phyloP scores from a whole-genome alignment of 1,140 invertebrate species.

The Pemphigus obesinymphae region DNA sequence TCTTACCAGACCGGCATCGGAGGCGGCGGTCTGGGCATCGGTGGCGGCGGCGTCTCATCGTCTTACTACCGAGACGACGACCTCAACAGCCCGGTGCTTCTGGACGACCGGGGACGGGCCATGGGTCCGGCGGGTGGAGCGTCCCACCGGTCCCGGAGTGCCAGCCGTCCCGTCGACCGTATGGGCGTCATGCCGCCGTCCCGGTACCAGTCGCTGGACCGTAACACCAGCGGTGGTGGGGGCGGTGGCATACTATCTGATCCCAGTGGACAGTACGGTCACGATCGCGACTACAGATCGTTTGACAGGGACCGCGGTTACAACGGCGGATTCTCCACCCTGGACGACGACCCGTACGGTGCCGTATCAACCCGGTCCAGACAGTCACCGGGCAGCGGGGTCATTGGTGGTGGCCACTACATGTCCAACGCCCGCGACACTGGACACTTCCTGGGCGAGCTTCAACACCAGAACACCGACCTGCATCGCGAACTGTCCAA shows the following conservation, averaged over 20 bases:
- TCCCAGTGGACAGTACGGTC: conserved; percentile 55
- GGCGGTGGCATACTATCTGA: conserved; percentile 62
- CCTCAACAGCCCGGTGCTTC: conserved; percentile 60
- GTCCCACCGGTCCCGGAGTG: conserved; percentile 55
- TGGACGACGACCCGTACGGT: conserved; percentile 66
- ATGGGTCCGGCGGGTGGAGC: conserved; percentile 59
- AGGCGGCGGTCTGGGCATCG: not conserved
- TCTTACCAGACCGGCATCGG: not conserved
- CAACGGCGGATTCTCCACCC: conserved; percentile 64
- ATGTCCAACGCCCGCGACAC: conserved; percentile 39
- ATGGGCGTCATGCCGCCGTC: conserved; percentile 73
- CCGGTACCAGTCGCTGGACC: conserved; percentile 56
- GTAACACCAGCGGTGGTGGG: conserved; percentile 55
- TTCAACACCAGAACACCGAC: conserved; percentile 92
- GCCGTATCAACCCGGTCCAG: conserved; percentile 58
- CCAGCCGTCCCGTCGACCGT: conserved; percentile 58
- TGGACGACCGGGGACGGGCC: conserved; percentile 56
- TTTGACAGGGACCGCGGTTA: conserved; percentile 55
- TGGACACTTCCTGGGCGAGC: conserved; percentile 75
- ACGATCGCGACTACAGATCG: conserved; percentile 61
- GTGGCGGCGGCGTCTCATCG: conserved; percentile 51
- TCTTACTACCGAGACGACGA: conserved; percentile 67
- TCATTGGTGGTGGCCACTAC: conserved; percentile 55
- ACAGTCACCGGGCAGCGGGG: conserved; percentile 63
- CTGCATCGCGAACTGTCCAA: conserved; percentile 93